Base-by-base conservation (phyloP, 1,140 invertebrate genomes). In the Mercenaria mercenaria region DNA sequence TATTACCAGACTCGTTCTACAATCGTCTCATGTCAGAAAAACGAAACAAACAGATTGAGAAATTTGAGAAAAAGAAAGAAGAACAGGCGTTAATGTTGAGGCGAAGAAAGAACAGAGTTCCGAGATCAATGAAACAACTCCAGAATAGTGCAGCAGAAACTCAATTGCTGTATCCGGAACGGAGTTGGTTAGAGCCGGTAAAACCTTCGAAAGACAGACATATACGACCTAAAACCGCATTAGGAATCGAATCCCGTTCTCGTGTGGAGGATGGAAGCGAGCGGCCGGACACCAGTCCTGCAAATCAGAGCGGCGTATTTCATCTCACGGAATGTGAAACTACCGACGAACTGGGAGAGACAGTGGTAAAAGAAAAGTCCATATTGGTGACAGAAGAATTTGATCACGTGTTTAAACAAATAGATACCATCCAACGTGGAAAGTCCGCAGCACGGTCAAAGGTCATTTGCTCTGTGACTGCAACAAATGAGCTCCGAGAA, bases 61-160 rank as follows among this genome's bases (percentile, higher is more conserved):
- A 90, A 41, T 43, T 32, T 39, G 67, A 82, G 3, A 77, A 56
- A 26, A 80, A 74, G 61, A 84, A 88, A 43, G 80, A 50, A 15
- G 90, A 91, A 41, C 41, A 67, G 6, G 83, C 26, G 13, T 67
- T 84, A 32, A 64, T 76, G 2, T 41, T 89, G 2, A 18, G 90
- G 47, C 72, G 84, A 1, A 39, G 59, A 3, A 72, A 76, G 41
- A 82, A 69, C 41, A 81, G 92, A 15, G 74, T 92, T 0, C 90
- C 94, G 6, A 80, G 94, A 76, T 94, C 93, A 84, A 79, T 93
- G 34, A 92, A 92, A 72, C 93, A 94, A 56, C 85, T 94, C 39
- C 91, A 92, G 69, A 91, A 88, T 64, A 91, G 91, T 34, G 89
- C 92, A 56, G 94, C 91, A 13, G 93, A 94, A 67, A 91, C 90